Percentiles rank a stretch among this genome's conserved stretches.
Evolutionary conservation across 2,113 vertebrate species (phyloP).

Genomic region (Labeo catla): DNA sequence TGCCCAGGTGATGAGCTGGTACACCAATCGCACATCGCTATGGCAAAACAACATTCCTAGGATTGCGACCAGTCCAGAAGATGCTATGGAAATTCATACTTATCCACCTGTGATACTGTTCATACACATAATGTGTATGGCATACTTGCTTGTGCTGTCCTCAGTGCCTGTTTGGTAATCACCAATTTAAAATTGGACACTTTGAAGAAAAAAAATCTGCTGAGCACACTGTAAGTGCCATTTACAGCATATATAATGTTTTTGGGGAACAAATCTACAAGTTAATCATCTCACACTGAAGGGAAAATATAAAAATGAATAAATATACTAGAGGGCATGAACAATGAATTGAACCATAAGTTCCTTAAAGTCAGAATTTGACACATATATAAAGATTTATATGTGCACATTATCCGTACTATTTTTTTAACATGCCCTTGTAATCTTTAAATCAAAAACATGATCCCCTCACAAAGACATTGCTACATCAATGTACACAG

Average conservation of each 20-base stretch:
- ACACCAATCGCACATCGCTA: not conserved
- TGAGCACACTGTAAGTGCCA: not conserved
- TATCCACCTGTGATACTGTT: not conserved
- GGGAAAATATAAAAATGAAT: not conserved
- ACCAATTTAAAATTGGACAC: not conserved
- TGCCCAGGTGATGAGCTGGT: not conserved
- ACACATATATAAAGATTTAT: not conserved
- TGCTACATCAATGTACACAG: not conserved
- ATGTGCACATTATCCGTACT: not conserved
- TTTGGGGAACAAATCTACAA: not conserved
- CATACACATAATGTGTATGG: not conserved
- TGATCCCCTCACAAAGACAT: not conserved
- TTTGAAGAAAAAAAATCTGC: not conserved
- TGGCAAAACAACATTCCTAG: not conserved
- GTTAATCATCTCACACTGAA: not conserved
- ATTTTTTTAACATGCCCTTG: not conserved
- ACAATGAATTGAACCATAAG: not conserved
- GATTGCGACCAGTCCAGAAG: not conserved
- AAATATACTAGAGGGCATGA: not conserved
- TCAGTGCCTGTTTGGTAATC: not conserved
- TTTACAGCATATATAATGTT: not conserved
- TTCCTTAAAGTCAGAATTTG: not conserved
- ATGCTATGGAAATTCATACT: conserved; percentile 2
- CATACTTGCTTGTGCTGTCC: not conserved
- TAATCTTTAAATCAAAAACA: not conserved